These are phyloP conservation scores for Encarsia formosa DNA, from an alignment of 2,888 invertebrate species.

Conservation along the genomic window DNA sequence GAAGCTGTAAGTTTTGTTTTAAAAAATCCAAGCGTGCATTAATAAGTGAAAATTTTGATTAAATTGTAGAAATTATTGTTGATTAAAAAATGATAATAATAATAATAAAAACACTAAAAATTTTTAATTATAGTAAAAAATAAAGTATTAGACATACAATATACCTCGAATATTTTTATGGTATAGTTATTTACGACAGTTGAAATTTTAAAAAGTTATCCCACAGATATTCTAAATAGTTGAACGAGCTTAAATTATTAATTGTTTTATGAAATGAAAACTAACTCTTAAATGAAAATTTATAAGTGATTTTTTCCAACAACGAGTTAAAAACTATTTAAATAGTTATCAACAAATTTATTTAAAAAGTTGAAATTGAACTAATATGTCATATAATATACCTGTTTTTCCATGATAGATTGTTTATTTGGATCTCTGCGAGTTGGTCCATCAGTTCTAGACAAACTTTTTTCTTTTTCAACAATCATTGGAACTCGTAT, in stretches of 20 bases:
- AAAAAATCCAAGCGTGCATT: conserved; percentile 17
- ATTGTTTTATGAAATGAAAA: too few relatives aligned
- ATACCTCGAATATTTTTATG: too few relatives aligned
- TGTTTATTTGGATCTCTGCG: conserved; percentile 52
- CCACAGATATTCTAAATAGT: too few relatives aligned
- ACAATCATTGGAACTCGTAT: conserved; percentile 38
- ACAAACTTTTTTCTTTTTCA: conserved; percentile 48
- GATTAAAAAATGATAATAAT: conserved; percentile 13
- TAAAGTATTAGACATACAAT: too few relatives aligned
- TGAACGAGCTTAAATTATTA: too few relatives aligned
- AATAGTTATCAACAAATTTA: neutral
- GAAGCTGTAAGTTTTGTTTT: conserved; percentile 26
- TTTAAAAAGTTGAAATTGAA: neutral
- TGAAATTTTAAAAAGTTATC: too few relatives aligned
- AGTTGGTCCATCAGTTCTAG: conserved; percentile 48
- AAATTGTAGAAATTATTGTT: conserved; percentile 15
- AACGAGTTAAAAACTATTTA: neutral
- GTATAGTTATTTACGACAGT: too few relatives aligned
- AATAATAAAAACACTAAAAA: too few relatives aligned
- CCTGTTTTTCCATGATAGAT: conserved; percentile 81
- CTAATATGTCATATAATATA: too few relatives aligned
- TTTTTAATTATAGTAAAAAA: too few relatives aligned
- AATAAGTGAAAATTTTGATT: conserved; percentile 17
- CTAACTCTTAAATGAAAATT: neutral
- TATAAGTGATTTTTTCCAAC: neutral